A percentile compares a stretch with the other conserved stretches of the same genome.
phyloP scores from a whole-genome alignment of 2,797 vertebrate species.

The Harpagifer antarcticus region DNA sequence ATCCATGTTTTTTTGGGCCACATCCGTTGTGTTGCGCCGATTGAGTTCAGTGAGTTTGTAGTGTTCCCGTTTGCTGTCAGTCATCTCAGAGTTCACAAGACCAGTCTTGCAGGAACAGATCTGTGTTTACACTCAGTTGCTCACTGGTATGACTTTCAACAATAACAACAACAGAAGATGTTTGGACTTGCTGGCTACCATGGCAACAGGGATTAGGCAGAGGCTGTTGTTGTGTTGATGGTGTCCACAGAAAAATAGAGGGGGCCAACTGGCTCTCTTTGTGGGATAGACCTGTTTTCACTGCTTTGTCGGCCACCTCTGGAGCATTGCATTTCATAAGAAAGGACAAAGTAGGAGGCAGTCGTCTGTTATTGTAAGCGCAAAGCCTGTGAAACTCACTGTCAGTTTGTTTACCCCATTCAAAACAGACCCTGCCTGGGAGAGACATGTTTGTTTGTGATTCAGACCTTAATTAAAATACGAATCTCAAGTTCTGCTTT shows the following conservation, averaged over 20 bases:
- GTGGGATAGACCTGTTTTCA: conserved; percentile 77
- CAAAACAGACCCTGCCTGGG: conserved; percentile 87
- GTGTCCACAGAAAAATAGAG: conserved; percentile 88
- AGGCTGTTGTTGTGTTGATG: conserved; percentile 91
- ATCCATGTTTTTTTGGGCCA: conserved; percentile 20
- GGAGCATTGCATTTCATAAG: conserved; percentile 82
- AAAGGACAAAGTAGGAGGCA: conserved; percentile 85
- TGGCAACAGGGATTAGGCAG: conserved; percentile 93
- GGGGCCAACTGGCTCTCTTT: conserved; percentile 77
- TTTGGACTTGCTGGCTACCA: conserved; percentile 97
- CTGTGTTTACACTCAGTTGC: conserved; percentile 85
- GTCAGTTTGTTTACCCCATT: conserved; percentile 91
- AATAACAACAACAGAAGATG: conserved; percentile 98
- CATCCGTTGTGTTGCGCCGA: conserved; percentile 33
- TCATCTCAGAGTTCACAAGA: conserved; percentile 80
- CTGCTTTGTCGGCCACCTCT: conserved; percentile 74
- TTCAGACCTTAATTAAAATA: conserved; percentile 90
- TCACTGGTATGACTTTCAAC: conserved; percentile 90
- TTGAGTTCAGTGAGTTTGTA: conserved; percentile 58
- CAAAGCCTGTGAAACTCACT: conserved; percentile 87
- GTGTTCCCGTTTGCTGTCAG: conserved; percentile 71
- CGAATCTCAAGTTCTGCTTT: conserved; percentile 85
- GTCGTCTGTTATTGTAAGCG: conserved; percentile 91
- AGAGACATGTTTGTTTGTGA: conserved; percentile 91
- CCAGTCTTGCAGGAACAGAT: conserved; percentile 83